These are phyloP conservation scores for Pangasius krempfi DNA, from an alignment of 2,797 vertebrate genomes.

Conservation along the genomic window DNA sequence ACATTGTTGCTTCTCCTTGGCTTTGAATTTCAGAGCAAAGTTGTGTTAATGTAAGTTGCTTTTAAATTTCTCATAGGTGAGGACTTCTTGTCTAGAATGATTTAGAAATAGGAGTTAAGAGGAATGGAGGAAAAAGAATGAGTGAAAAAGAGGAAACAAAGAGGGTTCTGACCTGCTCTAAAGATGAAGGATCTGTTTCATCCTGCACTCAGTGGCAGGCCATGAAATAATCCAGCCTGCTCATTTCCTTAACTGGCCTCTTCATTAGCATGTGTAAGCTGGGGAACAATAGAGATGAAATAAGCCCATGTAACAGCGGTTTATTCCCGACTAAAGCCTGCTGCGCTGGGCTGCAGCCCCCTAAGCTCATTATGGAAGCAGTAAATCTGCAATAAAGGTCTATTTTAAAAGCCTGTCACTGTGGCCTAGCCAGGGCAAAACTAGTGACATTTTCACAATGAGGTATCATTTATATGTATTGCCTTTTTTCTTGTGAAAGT, in stretches of 20 bases:
- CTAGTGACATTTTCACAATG: conserved; percentile 18
- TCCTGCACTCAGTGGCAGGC: conserved; percentile 44
- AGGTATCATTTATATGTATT: not conserved
- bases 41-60: not conserved
- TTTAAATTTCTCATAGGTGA: not conserved
- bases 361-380: conserved; percentile 54
- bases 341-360: conserved; percentile 30
- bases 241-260: conserved; percentile 54
- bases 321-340: conserved; percentile 56
- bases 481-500: conserved; percentile 16
- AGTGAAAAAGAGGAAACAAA: conserved; percentile 26
- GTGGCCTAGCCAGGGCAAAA: conserved; percentile 28
- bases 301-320: conserved; percentile 57
- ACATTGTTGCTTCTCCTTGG: not conserved
- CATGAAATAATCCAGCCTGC: conserved; percentile 50
- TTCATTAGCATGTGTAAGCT: conserved; percentile 59
- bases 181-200: conserved; percentile 55
- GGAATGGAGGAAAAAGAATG: conserved; percentile 16
- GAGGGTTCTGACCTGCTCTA: conserved; percentile 36
- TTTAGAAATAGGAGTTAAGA: conserved; percentile 5
- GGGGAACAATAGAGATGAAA: conserved; percentile 52
- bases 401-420: conserved; percentile 45
- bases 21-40: not conserved
- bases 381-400: conserved; percentile 39
- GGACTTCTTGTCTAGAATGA: not conserved